Evolutionary conservation across 2,888 invertebrate genomes (phyloP), one percentile per base, ranked within the genome.

Genomic region (Acronicta aceris): DNA sequence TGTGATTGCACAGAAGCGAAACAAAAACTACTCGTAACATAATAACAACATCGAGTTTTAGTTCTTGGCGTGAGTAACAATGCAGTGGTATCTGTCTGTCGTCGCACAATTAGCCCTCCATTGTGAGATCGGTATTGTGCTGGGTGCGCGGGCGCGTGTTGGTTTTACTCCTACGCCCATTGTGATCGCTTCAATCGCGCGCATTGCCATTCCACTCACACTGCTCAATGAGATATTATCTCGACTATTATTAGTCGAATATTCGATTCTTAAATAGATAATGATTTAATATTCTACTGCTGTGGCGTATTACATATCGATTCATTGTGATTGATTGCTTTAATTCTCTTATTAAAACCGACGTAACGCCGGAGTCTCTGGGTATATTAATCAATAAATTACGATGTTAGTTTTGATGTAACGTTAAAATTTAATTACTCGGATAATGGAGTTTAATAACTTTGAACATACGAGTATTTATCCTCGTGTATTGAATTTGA

Each of bases 91-190:
- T 87, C 85, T 83, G 84, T 81, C 86, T 93, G 93, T 94, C 93
- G 90, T 87, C 92, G 91, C 87, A 93, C 92, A 94, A 94, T 94
- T 93, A 94, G 91, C 89, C 74, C 76, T 82, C 89, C 85, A 93
- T 94, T 92, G 92, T 92, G 81, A 66, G 75, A 60, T 63, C 72
- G 71, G 83, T 79, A 89, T 89, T 89, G 89, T 89, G 78, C 73
- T 62, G 72, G 68, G 80, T 82, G 89, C 87, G 89, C 88, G 87
- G 85, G 88, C 88, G 88, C 89, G 81, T 88, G 91, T 90, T 91
- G 86, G 88, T 88, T 89, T 87, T 82, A 89, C 93, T 88, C 94
- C 94, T 93, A 94, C 94, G 87, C 87, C 89, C 84, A 92, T 92
- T 93, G 92, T 93, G 86, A 85, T 83, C 79, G 78, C 75, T 78